Percentiles rank a stretch among this genome's conserved stretches.
Conservation (phyloP, 30 jellyfish, hydroid and myxozoan genomes). For the Sanderia malayensis region DNA sequence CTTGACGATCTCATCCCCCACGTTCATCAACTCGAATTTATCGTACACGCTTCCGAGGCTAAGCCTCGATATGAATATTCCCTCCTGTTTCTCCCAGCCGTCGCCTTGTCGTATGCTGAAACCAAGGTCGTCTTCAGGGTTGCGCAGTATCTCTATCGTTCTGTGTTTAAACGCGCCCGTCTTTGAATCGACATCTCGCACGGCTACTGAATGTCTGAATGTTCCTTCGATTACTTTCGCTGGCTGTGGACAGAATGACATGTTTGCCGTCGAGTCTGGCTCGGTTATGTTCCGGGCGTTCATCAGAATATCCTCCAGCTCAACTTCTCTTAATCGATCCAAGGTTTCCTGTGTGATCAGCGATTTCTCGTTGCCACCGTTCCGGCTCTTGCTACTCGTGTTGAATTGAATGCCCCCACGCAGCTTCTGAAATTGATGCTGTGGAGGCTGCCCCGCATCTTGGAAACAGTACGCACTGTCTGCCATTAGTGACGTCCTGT, state of each 20-base stretch:
- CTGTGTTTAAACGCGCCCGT: conserved; percentile 88
- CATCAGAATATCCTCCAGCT: conserved; percentile 79
- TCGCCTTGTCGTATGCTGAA: conserved; percentile 91
- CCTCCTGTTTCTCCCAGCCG: conserved; percentile 92
- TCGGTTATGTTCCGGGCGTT: conserved; percentile 78
- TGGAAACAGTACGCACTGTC: no score
- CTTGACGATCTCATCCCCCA: conserved; percentile 89
- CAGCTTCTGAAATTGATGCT: no score
- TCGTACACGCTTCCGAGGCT: conserved; percentile 82
- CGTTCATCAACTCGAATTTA: conserved; percentile 68
- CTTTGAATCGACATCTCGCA: conserved; percentile 73
- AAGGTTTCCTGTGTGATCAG: conserved; percentile 79
- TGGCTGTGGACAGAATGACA: conserved; percentile 85
- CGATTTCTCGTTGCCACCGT: conserved; percentile 7
- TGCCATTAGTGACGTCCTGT: conserved; percentile 2
- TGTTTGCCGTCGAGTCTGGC: conserved; percentile 80
- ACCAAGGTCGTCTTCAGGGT: conserved; percentile 86
- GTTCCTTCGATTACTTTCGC: conserved; percentile 88
- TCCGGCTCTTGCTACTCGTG: conserved; percentile 23
- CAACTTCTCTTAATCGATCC: conserved; percentile 74
- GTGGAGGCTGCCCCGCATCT: no score
- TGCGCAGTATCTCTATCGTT: conserved; percentile 66
- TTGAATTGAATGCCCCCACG: background rate
- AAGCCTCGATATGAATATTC: conserved; percentile 76
- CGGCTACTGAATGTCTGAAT: conserved; percentile 69